Evolutionary conservation across 2,888 invertebrate species (phyloP).

Genomic region (Apotomis capreana): DNA sequence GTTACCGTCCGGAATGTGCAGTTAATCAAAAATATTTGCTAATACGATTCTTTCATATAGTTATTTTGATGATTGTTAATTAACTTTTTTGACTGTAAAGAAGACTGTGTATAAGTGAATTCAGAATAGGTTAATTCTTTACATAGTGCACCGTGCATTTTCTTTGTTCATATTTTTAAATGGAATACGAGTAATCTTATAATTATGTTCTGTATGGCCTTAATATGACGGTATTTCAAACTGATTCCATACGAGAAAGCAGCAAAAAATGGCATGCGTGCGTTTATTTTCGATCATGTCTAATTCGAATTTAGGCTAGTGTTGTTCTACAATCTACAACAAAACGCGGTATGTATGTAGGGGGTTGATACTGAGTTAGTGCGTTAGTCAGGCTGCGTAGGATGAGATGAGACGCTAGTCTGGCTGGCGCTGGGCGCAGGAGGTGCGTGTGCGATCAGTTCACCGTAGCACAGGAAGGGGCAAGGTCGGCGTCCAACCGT

Average conservation of each 20-base stretch:
- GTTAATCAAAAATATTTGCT: too few species aligned
- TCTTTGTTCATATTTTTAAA: too few species aligned
- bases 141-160: too few species aligned
- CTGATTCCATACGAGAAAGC: conserved; percentile 33
- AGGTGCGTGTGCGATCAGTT: conserved; percentile 47
- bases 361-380: background rate
- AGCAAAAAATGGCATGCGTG: conserved; percentile 25
- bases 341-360: background rate
- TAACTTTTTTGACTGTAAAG: too few species aligned
- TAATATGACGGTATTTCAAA: conserved; percentile 25
- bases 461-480: conserved; percentile 69
- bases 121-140: too few species aligned
- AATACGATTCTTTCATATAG: too few species aligned
- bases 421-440: conserved; percentile 44
- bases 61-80: too few species aligned
- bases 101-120: too few species aligned
- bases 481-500: conserved; percentile 80
- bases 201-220: background rate
- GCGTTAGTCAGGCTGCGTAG: background rate
- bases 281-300: conserved; percentile 35
- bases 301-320: conserved; percentile 27
- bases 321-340: background rate
- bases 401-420: conserved; percentile 31
- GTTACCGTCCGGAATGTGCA: too few species aligned
- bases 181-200: background rate